These are phyloP conservation scores for Pantherophis alleghaniensis DNA, from an alignment of 2,797 vertebrate species.

Conservation along the genomic window DNA sequence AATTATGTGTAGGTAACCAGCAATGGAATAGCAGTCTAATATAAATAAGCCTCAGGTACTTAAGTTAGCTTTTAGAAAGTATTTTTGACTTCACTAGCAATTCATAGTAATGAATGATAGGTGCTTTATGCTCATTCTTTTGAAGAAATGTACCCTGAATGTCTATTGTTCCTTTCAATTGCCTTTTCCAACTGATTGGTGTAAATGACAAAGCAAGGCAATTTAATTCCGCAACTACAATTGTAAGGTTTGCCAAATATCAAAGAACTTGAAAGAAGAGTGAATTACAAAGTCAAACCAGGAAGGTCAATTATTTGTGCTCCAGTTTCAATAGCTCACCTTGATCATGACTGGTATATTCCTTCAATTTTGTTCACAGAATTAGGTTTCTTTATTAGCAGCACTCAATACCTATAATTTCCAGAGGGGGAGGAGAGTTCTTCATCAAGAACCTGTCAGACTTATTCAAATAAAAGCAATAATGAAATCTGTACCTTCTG, in stretches of 20 bases:
- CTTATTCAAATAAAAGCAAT: not conserved
- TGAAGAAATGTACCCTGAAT: constrained; percentile 8
- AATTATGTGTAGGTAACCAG: constrained; percentile 11
- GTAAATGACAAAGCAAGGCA: constrained; percentile 6
- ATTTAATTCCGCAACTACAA: constrained; percentile 10
- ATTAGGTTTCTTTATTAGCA: not conserved
- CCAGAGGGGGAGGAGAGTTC: not conserved
- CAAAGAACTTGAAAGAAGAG: not conserved
- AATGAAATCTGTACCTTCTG: not conserved
- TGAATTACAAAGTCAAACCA: not conserved
- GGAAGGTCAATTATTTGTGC: not conserved
- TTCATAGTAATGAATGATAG: constrained; percentile 19
- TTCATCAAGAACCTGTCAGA: not conserved
- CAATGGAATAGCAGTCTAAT: not conserved
- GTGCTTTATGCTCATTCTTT: constrained; percentile 4
- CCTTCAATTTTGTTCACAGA: not conserved
- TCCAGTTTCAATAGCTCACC: not conserved
- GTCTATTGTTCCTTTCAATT: constrained; percentile 10
- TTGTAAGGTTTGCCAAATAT: constrained; percentile 4
- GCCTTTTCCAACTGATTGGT: not conserved
- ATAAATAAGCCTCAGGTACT: constrained; percentile 15
- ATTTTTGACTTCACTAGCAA: not conserved
- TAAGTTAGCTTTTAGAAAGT: constrained; percentile 14
- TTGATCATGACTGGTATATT: not conserved
- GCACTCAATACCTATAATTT: not conserved